Conservation (phyloP, 2,113 vertebrate species). For the Centrocercus urophasianus region DNA sequence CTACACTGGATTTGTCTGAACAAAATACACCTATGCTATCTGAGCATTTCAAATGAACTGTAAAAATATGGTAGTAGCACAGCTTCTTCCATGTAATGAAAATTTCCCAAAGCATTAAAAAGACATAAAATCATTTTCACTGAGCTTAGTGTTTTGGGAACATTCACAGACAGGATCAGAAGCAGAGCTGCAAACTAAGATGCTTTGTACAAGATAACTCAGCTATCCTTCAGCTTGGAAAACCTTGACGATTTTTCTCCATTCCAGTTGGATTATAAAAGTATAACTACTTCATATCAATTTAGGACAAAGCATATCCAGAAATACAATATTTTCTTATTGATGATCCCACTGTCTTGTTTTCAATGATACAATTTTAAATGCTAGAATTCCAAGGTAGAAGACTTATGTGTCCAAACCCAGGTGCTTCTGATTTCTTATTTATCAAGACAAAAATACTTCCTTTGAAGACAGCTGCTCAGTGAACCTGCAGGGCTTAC, state of each 20-base stretch:
- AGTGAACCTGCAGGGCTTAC: constrained; percentile 47
- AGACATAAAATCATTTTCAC: not conserved
- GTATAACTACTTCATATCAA: not conserved
- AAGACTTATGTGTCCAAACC: not conserved
- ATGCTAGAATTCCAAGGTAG: not conserved
- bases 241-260: not conserved
- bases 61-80: not conserved
- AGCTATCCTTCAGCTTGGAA: not conserved
- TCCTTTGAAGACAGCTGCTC: constrained; percentile 61
- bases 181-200: not conserved
- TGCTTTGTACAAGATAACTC: not conserved
- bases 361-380: not conserved
- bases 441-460: constrained; percentile 10
- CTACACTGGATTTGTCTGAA: not conserved
- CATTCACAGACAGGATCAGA: not conserved
- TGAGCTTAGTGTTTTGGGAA: not conserved
- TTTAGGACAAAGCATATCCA: not conserved
- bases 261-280: constrained; percentile 15
- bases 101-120: not conserved
- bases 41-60: not conserved
- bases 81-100: not conserved
- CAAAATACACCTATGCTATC: not conserved
- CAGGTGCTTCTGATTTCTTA: constrained; percentile 44
- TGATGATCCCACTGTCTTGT: not conserved
- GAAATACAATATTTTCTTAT: not conserved